Percentiles rank a stretch among this genome's conserved stretches.
phyloP scores from a whole-genome alignment of 2,888 invertebrate genomes.

The Lepidochrysops patricia region DNA sequence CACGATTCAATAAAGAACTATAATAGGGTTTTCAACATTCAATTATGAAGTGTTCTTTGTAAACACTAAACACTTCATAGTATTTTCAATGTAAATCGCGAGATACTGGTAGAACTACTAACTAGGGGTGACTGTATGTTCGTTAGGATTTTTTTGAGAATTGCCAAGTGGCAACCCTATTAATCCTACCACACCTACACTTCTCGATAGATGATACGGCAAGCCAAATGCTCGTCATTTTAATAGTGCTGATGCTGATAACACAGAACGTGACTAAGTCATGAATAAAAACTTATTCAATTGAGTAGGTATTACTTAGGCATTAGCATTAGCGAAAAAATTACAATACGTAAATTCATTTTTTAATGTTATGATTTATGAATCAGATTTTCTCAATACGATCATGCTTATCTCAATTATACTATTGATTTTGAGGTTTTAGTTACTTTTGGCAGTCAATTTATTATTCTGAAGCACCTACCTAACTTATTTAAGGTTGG shows the following conservation, averaged over 20 bases:
- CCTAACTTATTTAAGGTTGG: too few species aligned
- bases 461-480: too few species aligned
- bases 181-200: constrained; percentile 26
- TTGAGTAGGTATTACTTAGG: too few species aligned
- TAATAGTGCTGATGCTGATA: constrained; percentile 1
- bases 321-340: constrained; percentile 1
- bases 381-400: not conserved
- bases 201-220: constrained; percentile 23
- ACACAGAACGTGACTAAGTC: not conserved
- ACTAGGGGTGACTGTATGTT: too few species aligned
- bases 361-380: not conserved
- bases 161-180: not conserved
- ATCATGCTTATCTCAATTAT: not conserved
- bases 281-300: constrained; percentile 7
- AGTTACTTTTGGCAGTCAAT: not conserved
- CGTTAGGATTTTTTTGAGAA: not conserved
- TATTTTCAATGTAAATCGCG: too few species aligned
- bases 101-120: too few species aligned
- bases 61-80: too few species aligned
- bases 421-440: not conserved
- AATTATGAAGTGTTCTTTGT: not conserved
- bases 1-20: constrained; percentile 37
- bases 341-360: not conserved
- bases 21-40: not conserved
- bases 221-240: not conserved